These are phyloP conservation scores for Lepetodrilus schrolli DNA, from an alignment of 2,888 invertebrate genomes.

Conservation along the genomic window DNA sequence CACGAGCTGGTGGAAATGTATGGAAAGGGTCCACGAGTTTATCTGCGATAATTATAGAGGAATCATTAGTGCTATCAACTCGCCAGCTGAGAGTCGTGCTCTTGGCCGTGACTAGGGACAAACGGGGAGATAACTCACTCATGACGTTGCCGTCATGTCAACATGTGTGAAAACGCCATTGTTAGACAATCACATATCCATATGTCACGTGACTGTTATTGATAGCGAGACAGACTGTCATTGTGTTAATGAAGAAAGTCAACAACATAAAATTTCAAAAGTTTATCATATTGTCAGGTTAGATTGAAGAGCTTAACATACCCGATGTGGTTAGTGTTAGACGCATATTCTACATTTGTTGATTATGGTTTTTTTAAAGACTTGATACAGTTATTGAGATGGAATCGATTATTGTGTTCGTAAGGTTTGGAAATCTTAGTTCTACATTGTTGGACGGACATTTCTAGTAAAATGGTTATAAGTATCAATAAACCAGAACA, in stretches of 20 bases:
- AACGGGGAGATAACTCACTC: conserved; percentile 18
- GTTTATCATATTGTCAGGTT: conserved; percentile 2
- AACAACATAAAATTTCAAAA: neutral
- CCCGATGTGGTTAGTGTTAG: too few species aligned
- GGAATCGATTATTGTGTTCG: too few species aligned
- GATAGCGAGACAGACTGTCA: neutral
- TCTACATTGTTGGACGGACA: too few species aligned
- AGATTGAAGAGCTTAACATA: too few species aligned
- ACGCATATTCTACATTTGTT: too few species aligned
- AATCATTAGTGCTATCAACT: conserved; percentile 5
- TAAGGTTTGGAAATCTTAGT: too few species aligned
- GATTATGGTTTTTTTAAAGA: too few species aligned
- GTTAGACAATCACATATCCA: conserved; percentile 9
- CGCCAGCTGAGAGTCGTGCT: neutral
- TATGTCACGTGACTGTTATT: conserved; percentile 1
- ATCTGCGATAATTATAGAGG: conserved; percentile 9
- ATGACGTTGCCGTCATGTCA: neutral
- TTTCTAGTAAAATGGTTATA: too few species aligned
- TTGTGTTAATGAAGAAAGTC: conserved; percentile 14
- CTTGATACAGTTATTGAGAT: too few species aligned
- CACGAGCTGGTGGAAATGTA: neutral
- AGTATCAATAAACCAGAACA: too few species aligned
- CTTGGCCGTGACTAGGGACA: conserved; percentile 4
- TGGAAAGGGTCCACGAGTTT: conserved; percentile 4
- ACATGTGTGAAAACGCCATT: conserved; percentile 17